phyloP scores from a whole-genome alignment of 2,797 vertebrate genomes.

The Thamnophis elegans region DNA sequence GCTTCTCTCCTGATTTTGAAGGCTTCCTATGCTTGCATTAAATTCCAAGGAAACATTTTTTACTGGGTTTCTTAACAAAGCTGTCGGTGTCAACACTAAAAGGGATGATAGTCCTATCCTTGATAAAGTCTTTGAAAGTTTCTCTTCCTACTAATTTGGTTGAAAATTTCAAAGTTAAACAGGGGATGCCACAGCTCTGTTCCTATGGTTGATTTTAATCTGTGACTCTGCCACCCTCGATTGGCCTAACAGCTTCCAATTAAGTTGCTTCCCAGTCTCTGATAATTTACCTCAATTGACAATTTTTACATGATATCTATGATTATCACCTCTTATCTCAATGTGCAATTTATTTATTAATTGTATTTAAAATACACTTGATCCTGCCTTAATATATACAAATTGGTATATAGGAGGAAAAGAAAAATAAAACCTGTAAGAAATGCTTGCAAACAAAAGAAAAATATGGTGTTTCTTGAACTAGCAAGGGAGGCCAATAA shows the following conservation, averaged over 20 bases:
- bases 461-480: not conserved
- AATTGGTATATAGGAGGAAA: not conserved
- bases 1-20: not conserved
- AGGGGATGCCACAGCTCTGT: not conserved
- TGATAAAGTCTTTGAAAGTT: not conserved
- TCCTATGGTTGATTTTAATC: not conserved
- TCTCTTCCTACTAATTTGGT: not conserved
- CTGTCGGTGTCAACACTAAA: not conserved
- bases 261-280: not conserved
- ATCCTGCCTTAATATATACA: not conserved
- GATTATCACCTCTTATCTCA: not conserved
- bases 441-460: not conserved
- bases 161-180: not conserved
- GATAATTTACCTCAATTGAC: not conserved
- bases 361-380: not conserved
- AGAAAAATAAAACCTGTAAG: not conserved
- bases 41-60: not conserved
- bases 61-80: not conserved
- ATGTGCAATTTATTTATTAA: not conserved
- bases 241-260: not conserved
- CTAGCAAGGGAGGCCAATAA: slow-evolving; percentile 2
- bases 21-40: not conserved
- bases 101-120: not conserved
- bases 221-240: not conserved
- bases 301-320: not conserved